These are phyloP conservation scores for Crotalus tigris DNA, from an alignment of 2,113 vertebrate species.

Conservation along the genomic window DNA sequence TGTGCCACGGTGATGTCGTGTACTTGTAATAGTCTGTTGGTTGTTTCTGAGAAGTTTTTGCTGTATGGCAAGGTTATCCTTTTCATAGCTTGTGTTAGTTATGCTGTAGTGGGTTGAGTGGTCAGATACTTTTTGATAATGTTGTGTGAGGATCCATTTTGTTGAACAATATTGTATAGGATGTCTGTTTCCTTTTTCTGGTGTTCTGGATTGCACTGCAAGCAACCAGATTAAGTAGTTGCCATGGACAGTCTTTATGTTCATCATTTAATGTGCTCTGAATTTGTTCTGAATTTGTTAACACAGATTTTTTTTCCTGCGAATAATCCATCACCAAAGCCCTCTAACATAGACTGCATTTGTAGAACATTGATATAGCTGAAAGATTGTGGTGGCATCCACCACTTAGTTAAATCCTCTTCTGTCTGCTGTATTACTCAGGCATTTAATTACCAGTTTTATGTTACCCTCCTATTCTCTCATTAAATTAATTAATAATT, in stretches of 20 bases:
- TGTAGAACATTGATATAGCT: conserved; percentile 92
- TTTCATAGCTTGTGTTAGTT: too few relatives aligned
- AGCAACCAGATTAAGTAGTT: conserved; percentile 76
- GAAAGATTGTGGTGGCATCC: conserved; percentile 77
- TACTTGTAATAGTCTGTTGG: neutral
- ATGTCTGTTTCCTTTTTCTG: neutral
- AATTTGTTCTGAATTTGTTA: conserved; percentile 62
- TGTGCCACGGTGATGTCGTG: neutral
- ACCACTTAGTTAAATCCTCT: conserved; percentile 81
- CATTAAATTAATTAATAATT: conserved; percentile 93
- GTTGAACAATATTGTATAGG: neutral
- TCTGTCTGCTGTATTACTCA: conserved; percentile 79
- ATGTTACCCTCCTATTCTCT: conserved; percentile 78
- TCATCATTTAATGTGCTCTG: conserved; percentile 76
- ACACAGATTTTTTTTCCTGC: conserved; percentile 70
- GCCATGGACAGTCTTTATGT: conserved; percentile 80
- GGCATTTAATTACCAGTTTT: conserved; percentile 85
- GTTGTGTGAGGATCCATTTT: neutral
- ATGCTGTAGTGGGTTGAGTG: neutral
- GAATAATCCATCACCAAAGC: conserved; percentile 77
- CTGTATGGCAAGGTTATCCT: too few relatives aligned
- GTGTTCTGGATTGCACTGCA: neutral
- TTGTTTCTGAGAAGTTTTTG: neutral
- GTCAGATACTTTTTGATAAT: neutral
- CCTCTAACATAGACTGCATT: conserved; percentile 86